Percentiles rank a stretch among this genome's conserved stretches.
phyloP scores from a whole-genome alignment of 2,113 vertebrate genomes.

The Oryctolagus cuniculus region DNA sequence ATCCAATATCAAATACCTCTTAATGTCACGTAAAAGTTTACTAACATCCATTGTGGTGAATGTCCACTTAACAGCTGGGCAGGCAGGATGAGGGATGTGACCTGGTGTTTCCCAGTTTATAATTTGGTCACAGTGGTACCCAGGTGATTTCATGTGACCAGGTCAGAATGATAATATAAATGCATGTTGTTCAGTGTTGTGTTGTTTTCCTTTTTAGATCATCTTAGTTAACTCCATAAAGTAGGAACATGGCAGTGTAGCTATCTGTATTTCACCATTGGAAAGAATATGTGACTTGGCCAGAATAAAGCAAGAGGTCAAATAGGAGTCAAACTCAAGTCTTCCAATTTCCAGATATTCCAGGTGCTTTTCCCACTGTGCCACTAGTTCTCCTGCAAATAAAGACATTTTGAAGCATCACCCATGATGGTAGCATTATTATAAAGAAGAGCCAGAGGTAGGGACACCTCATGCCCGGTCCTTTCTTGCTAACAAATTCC shows the following conservation, averaged over 20 bases:
- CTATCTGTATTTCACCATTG: not conserved
- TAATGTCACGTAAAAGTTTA: not conserved
- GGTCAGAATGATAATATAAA: not conserved
- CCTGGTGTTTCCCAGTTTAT: not conserved
- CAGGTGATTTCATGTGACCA: not conserved
- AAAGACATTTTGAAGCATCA: not conserved
- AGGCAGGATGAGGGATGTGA: not conserved
- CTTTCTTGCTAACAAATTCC: not conserved
- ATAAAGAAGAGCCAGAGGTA: not conserved
- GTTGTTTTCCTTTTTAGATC: not conserved
- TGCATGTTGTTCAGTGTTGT: not conserved
- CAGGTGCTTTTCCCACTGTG: not conserved
- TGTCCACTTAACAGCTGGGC: not conserved
- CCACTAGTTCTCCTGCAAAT: not conserved
- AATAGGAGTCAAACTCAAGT: not conserved
- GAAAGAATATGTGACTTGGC: not conserved
- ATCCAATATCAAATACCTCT: not conserved
- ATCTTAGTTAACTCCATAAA: slow-evolving; percentile 33
- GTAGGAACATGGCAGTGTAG: not conserved
- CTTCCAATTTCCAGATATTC: not conserved
- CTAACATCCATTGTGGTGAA: not conserved
- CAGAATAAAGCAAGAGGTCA: not conserved
- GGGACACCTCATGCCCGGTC: not conserved
- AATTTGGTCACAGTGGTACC: not conserved
- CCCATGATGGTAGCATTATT: not conserved